Percentiles rank a stretch among this genome's conserved stretches.
phyloP scores from a whole-genome alignment of 1,140 invertebrate genomes.

The Zeugodacus cucurbitae region DNA sequence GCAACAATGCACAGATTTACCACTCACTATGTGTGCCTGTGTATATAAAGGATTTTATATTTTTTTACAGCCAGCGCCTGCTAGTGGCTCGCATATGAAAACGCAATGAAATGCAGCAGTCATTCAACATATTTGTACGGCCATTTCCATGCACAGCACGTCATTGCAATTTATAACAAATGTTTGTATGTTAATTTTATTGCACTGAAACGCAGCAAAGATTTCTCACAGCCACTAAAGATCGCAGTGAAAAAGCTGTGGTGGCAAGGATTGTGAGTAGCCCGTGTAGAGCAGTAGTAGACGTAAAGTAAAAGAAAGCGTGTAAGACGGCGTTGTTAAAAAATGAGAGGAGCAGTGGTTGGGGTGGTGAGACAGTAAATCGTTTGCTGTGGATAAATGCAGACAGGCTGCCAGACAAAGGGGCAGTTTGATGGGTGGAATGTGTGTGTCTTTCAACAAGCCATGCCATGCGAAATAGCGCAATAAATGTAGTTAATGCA shows the following conservation, averaged over 20 bases:
- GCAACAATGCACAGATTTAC: not conserved
- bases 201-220: conserved; percentile 54
- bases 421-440: conserved; percentile 5
- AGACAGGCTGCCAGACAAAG: conserved; percentile 22
- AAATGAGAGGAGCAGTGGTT: not conserved
- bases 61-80: not conserved
- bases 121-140: conserved; percentile 57
- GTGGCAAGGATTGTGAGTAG: not conserved
- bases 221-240: conserved; percentile 12
- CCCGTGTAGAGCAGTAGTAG: not conserved
- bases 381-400: not conserved
- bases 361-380: not conserved
- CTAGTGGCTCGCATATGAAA: not conserved
- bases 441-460: not conserved
- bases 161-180: conserved; percentile 65
- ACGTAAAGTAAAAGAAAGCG: too few relatives aligned
- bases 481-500: not conserved
- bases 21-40: not conserved
- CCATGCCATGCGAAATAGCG: not conserved
- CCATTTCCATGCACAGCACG: conserved; percentile 62
- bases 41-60: not conserved
- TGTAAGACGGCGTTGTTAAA: too few relatives aligned
- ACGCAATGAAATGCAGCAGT: conserved; percentile 48
- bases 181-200: conserved; percentile 66
- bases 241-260: not conserved